These are phyloP conservation scores for Imbricaverruca yamaguchii DNA, from an alignment of 2,888 invertebrate species.

Conservation along the genomic window DNA sequence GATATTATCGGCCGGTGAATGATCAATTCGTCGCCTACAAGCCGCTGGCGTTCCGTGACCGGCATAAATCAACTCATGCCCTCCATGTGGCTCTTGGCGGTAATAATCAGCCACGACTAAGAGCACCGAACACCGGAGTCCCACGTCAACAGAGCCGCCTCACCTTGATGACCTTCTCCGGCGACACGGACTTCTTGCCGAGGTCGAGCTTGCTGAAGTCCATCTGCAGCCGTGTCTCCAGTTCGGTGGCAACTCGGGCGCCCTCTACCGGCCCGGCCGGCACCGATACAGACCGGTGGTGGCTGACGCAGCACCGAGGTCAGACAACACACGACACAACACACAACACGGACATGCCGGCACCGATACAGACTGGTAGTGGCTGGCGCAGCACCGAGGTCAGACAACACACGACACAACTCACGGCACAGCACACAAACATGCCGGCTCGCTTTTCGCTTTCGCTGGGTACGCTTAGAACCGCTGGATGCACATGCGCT, in stretches of 20 bases:
- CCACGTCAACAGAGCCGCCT: not conserved
- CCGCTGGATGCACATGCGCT: too few relatives aligned
- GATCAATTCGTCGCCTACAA: too few relatives aligned
- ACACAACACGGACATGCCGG: not conserved
- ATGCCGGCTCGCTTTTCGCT: too few relatives aligned
- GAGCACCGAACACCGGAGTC: too few relatives aligned
- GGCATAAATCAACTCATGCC: too few relatives aligned
- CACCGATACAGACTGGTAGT: not conserved
- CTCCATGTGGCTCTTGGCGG: too few relatives aligned
- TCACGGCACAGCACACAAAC: not conserved
- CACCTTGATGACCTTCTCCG: conserved; percentile 24
- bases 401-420: not conserved
- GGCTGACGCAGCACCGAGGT: not conserved
- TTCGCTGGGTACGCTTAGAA: too few relatives aligned
- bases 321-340: not conserved
- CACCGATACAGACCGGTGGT: conserved; percentile 7
- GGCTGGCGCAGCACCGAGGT: not conserved
- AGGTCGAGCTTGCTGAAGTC: conserved; percentile 25
- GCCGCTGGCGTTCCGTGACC: too few relatives aligned
- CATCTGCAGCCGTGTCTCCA: conserved; percentile 24
- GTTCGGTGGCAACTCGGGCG: not conserved
- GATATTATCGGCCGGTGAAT: too few relatives aligned
- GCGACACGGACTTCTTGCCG: conserved; percentile 1
- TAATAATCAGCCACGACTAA: too few relatives aligned
- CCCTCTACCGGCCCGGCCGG: not conserved